A percentile compares a stretch with the other conserved stretches of the same genome.
These are phyloP conservation scores for Drosophila melanica DNA, from an alignment of 1,140 invertebrate genomes.

Conservation along the genomic window DNA sequence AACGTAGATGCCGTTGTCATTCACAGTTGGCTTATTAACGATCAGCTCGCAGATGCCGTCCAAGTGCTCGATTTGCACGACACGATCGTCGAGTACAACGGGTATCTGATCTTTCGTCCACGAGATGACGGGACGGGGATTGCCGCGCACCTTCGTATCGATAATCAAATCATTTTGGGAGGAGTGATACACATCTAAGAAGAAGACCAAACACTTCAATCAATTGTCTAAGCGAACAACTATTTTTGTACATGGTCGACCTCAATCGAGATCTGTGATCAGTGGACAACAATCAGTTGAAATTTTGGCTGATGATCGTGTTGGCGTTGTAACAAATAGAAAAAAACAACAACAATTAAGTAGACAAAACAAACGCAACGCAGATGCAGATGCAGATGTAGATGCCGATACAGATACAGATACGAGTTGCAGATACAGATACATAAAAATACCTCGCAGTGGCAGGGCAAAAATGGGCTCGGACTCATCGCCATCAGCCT, in stretches of 20 bases:
- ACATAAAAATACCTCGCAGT: conserved; percentile 74
- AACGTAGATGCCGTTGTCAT: conserved; percentile 88
- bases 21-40: conserved; percentile 87
- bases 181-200: conserved; percentile 88
- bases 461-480: conserved; percentile 83
- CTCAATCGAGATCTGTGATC: conserved; percentile 56
- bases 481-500: conserved; percentile 80
- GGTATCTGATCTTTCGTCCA: conserved; percentile 90
- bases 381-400: conserved; percentile 6
- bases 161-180: conserved; percentile 90
- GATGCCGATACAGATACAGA: not conserved
- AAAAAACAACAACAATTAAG: not conserved
- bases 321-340: conserved; percentile 60
- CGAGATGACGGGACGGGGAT: conserved; percentile 89
- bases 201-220: conserved; percentile 55
- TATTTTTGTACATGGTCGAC: conserved; percentile 70
- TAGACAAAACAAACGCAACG: conserved; percentile 26
- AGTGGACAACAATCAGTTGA: conserved; percentile 27
- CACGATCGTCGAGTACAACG: conserved; percentile 86
- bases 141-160: conserved; percentile 90
- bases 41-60: conserved; percentile 90
- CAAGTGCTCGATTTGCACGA: conserved; percentile 87
- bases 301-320: conserved; percentile 31
- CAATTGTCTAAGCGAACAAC: conserved; percentile 59
- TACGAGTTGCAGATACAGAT: not conserved